Percentiles rank a stretch among this genome's conserved stretches.
phyloP scores from a whole-genome alignment of 2,888 invertebrate species.

The Epistrophe eligans region DNA sequence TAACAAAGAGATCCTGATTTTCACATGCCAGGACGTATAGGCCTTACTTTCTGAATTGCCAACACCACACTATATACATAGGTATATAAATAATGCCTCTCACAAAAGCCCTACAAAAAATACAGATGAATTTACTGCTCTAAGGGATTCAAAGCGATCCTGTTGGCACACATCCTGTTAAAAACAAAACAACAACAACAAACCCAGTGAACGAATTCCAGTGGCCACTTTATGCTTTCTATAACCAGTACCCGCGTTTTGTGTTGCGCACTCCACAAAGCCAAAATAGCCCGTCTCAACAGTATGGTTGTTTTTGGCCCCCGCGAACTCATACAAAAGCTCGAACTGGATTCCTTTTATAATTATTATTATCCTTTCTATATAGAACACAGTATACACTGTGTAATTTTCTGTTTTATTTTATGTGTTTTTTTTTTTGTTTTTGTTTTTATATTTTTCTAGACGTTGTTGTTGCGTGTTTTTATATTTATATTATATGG shows the following conservation, averaged over 20 bases:
- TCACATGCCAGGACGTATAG: not conserved
- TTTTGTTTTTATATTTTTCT: not conserved
- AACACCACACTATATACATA: not conserved
- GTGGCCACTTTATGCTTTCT: conserved; percentile 66
- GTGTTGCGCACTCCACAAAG: conserved; percentile 48
- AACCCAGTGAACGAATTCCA: conserved; percentile 41
- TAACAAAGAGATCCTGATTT: conserved; percentile 25
- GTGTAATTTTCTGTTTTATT: conserved; percentile 65
- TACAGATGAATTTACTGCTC: conserved; percentile 13
- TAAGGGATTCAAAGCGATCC: conserved; percentile 23
- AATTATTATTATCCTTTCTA: conserved; percentile 70
- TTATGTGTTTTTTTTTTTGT: conserved; percentile 16
- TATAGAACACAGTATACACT: conserved; percentile 58
- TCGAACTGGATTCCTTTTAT: conserved; percentile 70
- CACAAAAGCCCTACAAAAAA: conserved; percentile 14
- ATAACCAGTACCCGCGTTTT: conserved; percentile 15
- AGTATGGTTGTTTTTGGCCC: conserved; percentile 34
- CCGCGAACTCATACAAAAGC: conserved; percentile 48
- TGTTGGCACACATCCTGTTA: conserved; percentile 9
- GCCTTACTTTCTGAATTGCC: conserved; percentile 13
- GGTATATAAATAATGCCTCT: not conserved
- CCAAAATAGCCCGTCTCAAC: conserved; percentile 43
- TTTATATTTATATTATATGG: not conserved
- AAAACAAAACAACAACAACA: not conserved
- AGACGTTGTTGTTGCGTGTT: conserved; percentile 13